Evolutionary conservation across 2,888 invertebrate species (phyloP), one percentile per base, ranked within the genome.

Genomic region (Syritta pipiens): DNA sequence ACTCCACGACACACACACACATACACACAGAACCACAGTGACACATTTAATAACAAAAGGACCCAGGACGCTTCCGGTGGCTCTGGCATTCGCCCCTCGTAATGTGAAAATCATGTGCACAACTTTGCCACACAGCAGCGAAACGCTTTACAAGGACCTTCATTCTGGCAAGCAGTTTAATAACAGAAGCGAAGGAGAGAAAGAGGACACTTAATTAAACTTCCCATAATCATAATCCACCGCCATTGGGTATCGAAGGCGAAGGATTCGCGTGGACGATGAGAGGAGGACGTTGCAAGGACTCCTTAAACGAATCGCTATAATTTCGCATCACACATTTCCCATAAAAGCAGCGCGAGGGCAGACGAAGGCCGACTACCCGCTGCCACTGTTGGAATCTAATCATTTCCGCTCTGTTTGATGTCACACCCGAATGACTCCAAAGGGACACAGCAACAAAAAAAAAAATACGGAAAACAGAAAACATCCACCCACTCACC

Each of bases 331-430:
- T 59, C 14, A 59, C 30, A 42, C n/a, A n/a, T 22, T 22, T 28
- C 10, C 35, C 37, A 48, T 51, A 51, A 63, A 63, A 20, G 49
- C 53, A n/a, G 3, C 17, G 14, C 22, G 7, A 28, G 3, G 7
- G 2, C 9, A 28, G 7, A 7, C 28, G 28, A 0, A 7, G 28
- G n/a, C 28, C 32, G 1, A 6, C 24, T 12, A 20, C 30, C 35
- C 51, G 12, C 12, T n/a, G n/a, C 32, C n/a, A 4, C 17, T 20
- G 9, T 17, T 19, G 3, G 40, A 75, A 75, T 75, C 22, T 60
- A 67, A 67, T 75, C 28, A 44, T 24, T 75, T 67, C 60, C 60
- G 60, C 37, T 53, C 51, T 51, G 57, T 67, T 67, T 53, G 26
- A 60, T 46, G 19, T 67, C 40, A 60, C 67, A 67, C 24, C 17